phyloP scores from a whole-genome alignment of 2,888 invertebrate species.

The Blastobasis lacticolella region DNA sequence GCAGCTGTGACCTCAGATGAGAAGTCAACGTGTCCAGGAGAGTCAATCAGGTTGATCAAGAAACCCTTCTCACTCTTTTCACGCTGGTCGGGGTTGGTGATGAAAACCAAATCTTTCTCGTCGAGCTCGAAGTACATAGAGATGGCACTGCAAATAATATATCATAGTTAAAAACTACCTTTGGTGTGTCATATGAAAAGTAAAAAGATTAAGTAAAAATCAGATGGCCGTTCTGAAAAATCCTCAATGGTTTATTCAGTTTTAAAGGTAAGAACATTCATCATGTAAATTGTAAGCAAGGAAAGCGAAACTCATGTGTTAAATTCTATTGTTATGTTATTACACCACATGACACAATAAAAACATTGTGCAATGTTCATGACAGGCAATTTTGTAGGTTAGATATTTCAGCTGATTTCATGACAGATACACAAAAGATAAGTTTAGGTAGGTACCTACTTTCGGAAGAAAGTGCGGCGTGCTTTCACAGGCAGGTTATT shows the following conservation, averaged over 20 bases:
- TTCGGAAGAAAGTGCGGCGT: too few species aligned
- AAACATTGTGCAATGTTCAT: too few species aligned
- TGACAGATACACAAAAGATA: too few species aligned
- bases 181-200: too few species aligned
- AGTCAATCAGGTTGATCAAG: slow-evolving; percentile 99
- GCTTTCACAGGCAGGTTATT: slow-evolving; percentile 18
- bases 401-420: too few species aligned
- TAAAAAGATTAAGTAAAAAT: slow-evolving; percentile 15
- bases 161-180: not conserved
- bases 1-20: slow-evolving; percentile 99
- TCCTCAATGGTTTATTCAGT: slow-evolving; percentile 58
- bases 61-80: slow-evolving; percentile 95
- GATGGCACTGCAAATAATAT: slow-evolving; percentile 85
- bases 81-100: slow-evolving; percentile 91
- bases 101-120: slow-evolving; percentile 95
- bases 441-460: too few species aligned
- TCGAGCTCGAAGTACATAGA: slow-evolving; percentile 99
- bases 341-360: too few species aligned
- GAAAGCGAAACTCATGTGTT: too few species aligned
- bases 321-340: too few species aligned
- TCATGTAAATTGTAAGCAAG: slow-evolving; percentile 32
- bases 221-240: slow-evolving; percentile 75
- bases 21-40: slow-evolving; percentile 99
- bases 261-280: slow-evolving; percentile 72
- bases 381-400: too few species aligned